Evolutionary conservation across 30 jellyfish, hydroid and myxozoan species (phyloP).

Genomic region (Chironex yamaguchii): DNA sequence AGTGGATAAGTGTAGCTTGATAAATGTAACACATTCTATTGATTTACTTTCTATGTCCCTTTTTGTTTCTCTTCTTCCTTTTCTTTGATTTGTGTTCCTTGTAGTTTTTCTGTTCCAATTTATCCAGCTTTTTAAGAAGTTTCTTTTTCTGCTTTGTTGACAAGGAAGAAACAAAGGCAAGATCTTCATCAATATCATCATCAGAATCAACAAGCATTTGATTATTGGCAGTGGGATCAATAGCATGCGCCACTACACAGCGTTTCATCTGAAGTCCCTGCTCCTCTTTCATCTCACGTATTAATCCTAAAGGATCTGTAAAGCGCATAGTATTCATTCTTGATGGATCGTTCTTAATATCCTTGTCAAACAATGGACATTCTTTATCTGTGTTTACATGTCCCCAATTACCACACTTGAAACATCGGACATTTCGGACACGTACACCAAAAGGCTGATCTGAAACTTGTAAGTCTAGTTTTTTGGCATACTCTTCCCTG

Average conservation of each 20-base stretch:
- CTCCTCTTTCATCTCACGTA: constrained; percentile 84
- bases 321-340: constrained; percentile 73
- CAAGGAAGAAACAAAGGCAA: constrained; percentile 78
- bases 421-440: constrained; percentile 92
- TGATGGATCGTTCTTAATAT: neutral
- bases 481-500: constrained; percentile 81
- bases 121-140: constrained; percentile 71
- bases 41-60: neutral
- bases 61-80: constrained; percentile 10
- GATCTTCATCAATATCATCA: constrained; percentile 76
- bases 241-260: constrained; percentile 91
- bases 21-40: too few species aligned
- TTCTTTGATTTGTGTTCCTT: constrained; percentile 38
- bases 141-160: constrained; percentile 78
- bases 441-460: constrained; percentile 99
- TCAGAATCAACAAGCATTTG: constrained; percentile 90
- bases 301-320: constrained; percentile 92
- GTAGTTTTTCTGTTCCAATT: constrained; percentile 47
- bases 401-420: constrained; percentile 96
- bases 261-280: constrained; percentile 87
- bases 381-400: constrained; percentile 95
- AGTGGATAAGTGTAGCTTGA: too few species aligned
- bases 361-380: constrained; percentile 84
- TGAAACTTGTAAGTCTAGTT: constrained; percentile 87
- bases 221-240: constrained; percentile 93